Conservation (phyloP, 2,888 invertebrate genomes). For the Lapara coniferarum region DNA sequence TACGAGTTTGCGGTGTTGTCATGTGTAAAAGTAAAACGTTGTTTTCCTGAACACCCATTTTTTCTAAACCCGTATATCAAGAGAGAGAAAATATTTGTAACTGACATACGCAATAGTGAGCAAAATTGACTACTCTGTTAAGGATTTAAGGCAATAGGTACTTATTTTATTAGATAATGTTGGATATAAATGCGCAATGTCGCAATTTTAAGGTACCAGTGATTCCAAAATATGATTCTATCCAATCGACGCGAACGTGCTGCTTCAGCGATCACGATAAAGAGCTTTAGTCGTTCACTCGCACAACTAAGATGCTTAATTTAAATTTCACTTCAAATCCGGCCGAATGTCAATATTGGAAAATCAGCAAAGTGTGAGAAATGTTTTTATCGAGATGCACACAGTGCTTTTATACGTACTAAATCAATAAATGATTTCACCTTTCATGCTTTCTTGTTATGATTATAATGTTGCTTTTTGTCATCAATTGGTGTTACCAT, state of each 20-base stretch:
- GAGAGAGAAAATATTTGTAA: not conserved
- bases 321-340: constrained; percentile 13
- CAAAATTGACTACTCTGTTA: not conserved
- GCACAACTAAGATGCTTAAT: constrained; percentile 8
- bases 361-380: constrained; percentile 1
- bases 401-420: not conserved
- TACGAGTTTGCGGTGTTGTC: constrained; percentile 7
- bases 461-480: not conserved
- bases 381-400: not conserved
- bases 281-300: constrained; percentile 9
- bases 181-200: not conserved
- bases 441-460: no score
- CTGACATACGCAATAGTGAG: not conserved
- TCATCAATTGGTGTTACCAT: not conserved
- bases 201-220: constrained; percentile 6
- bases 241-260: constrained; percentile 11
- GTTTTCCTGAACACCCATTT: not conserved
- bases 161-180: not conserved
- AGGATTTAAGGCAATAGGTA: not conserved
- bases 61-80: constrained; percentile 5
- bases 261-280: constrained; percentile 5
- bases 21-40: not conserved
- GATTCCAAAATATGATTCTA: constrained; percentile 13
- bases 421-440: no score
- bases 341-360: constrained; percentile 8